These are phyloP conservation scores for Ariolimax columbianus DNA, from an alignment of 2,888 invertebrate genomes.

Conservation along the genomic window DNA sequence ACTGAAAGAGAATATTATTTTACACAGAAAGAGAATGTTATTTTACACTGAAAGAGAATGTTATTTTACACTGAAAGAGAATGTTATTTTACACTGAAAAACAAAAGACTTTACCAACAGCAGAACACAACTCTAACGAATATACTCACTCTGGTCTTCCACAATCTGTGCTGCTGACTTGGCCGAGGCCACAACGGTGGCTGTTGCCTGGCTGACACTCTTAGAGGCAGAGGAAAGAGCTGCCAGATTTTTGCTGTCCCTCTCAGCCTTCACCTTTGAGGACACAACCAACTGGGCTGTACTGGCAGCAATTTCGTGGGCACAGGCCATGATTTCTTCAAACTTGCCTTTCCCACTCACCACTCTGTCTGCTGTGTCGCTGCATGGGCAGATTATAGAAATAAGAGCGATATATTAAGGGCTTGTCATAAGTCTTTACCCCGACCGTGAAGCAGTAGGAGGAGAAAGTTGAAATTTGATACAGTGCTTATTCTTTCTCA, in stretches of 20 bases:
- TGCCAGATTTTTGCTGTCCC: constrained; percentile 88
- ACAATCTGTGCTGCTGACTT: constrained; percentile 92
- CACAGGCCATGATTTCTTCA: constrained; percentile 95
- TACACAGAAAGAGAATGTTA: too few species aligned
- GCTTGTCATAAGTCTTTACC: too few species aligned
- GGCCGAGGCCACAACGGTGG: constrained; percentile 94
- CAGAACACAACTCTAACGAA: too few species aligned
- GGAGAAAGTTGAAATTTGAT: too few species aligned
- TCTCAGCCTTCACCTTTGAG: constrained; percentile 94
- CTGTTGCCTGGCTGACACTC: constrained; percentile 93
- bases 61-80: too few species aligned
- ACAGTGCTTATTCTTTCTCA: too few species aligned
- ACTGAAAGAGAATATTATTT: too few species aligned
- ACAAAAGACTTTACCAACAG: too few species aligned
- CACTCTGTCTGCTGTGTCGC: constrained; percentile 94
- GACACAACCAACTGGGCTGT: constrained; percentile 98
- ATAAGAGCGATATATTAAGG: not conserved
- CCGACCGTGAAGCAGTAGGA: too few species aligned
- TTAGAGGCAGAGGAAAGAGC: constrained; percentile 91
- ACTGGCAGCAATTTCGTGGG: constrained; percentile 96
- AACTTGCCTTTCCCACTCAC: constrained; percentile 89
- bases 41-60: too few species aligned
- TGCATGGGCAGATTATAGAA: constrained; percentile 77
- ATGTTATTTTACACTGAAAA: too few species aligned
- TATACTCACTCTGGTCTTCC: constrained; percentile 86